phyloP scores from a whole-genome alignment of 2,797 vertebrate genomes.

The Cirrhinus mrigala region DNA sequence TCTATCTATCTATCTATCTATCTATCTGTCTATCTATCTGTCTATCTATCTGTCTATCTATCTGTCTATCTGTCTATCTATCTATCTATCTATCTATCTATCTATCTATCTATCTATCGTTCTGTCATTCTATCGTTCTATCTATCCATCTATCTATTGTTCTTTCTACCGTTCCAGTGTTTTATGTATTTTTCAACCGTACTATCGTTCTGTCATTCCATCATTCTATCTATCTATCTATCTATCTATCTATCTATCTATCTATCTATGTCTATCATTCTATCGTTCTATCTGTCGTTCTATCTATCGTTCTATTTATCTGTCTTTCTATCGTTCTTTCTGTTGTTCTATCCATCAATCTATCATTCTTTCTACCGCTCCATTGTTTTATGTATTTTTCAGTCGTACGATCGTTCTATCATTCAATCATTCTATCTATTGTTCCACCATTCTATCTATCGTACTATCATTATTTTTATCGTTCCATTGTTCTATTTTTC shows the following conservation, averaged over 20 bases:
- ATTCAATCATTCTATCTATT: neutral
- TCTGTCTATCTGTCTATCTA: neutral
- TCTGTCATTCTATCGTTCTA: accelerated
- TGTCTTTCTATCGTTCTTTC: neutral
- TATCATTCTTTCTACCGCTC: neutral
- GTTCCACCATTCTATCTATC: accelerated
- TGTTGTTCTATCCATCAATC: neutral
- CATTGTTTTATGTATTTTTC: too few relatives aligned
- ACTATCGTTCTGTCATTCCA: too few relatives aligned
- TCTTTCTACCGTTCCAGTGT: too few relatives aligned
- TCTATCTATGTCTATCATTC: neutral
- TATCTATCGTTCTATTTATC: neutral
- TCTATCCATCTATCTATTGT: accelerated
- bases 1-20: neutral
- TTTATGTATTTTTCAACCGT: too few relatives aligned
- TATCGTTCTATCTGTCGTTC: neutral
- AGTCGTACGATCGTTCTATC: neutral
- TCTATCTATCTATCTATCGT: neutral
- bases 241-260: too few relatives aligned
- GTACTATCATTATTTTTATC: too few relatives aligned
- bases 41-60: neutral
- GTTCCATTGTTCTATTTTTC: too few relatives aligned
- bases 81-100: neutral
- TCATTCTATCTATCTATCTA: neutral
- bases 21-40: neutral